These are phyloP conservation scores for Drosophila subquinaria DNA, from an alignment of 2,888 invertebrate genomes.

Conservation along the genomic window DNA sequence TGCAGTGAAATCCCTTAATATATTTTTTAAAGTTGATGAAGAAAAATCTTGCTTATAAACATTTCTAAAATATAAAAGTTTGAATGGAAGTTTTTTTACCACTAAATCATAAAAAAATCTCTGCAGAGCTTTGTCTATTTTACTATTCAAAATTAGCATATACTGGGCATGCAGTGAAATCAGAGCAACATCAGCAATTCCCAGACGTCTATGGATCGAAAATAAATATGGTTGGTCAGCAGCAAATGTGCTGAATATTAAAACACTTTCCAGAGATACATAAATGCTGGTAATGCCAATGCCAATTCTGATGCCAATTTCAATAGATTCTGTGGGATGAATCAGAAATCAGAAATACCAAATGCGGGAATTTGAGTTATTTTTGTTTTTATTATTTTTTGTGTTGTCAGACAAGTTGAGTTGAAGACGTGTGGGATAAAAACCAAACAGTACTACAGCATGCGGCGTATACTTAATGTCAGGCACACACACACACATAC, in stretches of 20 bases:
- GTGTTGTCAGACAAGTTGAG: constrained; percentile 35
- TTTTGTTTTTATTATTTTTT: constrained; percentile 7
- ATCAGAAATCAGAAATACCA: constrained; percentile 11
- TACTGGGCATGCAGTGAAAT: constrained; percentile 16
- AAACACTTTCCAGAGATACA: constrained; percentile 33
- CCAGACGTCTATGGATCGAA: constrained; percentile 24
- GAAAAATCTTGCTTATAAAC: neutral
- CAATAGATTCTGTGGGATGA: constrained; percentile 19
- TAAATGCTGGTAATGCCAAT: constrained; percentile 44
- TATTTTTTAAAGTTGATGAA: too few relatives aligned
- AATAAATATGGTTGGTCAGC: constrained; percentile 28
- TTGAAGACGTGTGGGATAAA: constrained; percentile 30
- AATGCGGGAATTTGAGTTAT: constrained; percentile 30
- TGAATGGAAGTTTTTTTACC: neutral
- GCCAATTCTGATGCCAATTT: constrained; percentile 18
- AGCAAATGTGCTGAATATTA: constrained; percentile 52
- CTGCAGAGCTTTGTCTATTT: constrained; percentile 2
- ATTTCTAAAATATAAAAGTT: neutral
- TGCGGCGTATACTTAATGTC: constrained; percentile 80
- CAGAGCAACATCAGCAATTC: constrained; percentile 39
- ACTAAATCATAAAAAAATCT: neutral
- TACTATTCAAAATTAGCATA: constrained; percentile 35
- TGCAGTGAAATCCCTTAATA: too few relatives aligned
- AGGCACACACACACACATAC: constrained; percentile 38
- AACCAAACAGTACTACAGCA: constrained; percentile 53